Percentiles rank a stretch among this genome's conserved stretches.
Evolutionary conservation across 1,140 invertebrate species (phyloP).

Genomic region (Caenorhabditis briggsae): DNA sequence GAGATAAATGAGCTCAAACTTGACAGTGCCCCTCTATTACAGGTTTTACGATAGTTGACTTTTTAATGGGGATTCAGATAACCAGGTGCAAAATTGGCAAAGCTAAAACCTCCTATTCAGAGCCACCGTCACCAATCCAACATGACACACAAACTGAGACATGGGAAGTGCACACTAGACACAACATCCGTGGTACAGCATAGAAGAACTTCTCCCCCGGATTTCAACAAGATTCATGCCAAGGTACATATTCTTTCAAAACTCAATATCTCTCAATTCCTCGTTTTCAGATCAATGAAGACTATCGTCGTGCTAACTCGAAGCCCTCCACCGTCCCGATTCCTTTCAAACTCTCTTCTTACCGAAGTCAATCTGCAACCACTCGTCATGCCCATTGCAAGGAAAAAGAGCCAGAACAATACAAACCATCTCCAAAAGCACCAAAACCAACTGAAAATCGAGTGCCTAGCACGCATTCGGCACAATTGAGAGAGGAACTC

Average conservation of each 20-base stretch:
- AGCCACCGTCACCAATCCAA: constrained; percentile 21
- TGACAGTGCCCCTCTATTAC: no score
- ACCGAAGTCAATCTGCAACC: neutral
- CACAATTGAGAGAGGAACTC: constrained; percentile 1
- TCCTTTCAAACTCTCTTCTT: neutral
- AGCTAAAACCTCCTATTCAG: neutral
- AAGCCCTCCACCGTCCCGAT: constrained; percentile 29
- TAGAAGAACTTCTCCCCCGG: constrained; percentile 6
- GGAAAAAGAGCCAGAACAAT: neutral
- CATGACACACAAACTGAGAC: constrained; percentile 15
- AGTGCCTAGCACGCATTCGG: neutral
- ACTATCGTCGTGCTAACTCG: neutral
- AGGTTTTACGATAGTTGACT: no score
- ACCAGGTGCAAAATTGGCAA: no score
- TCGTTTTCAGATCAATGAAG: constrained; percentile 9
- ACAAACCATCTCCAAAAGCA: neutral
- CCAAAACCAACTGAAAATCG: neutral
- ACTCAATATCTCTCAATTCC: no score
- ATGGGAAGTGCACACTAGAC: constrained; percentile 18
- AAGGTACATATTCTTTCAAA: neutral
- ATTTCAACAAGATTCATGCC: constrained; percentile 40
- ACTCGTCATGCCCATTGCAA: neutral
- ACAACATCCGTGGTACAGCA: neutral
- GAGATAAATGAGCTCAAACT: neutral
- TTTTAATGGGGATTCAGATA: no score